Evolutionary conservation across 2,797 vertebrate species (phyloP).

Genomic region (Sebastes minor): DNA sequence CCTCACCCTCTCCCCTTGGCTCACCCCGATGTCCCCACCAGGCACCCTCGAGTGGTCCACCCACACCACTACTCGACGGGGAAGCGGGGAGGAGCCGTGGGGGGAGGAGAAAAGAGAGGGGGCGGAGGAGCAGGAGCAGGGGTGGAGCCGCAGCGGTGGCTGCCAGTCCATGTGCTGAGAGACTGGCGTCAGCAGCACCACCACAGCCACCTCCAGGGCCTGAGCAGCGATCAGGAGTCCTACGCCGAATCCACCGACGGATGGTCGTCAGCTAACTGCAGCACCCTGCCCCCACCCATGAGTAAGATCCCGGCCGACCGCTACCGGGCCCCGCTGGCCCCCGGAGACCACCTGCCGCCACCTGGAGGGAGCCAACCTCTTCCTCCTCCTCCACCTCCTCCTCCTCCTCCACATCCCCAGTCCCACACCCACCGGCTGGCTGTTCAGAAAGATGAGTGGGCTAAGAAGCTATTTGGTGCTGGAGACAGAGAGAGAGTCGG

Average conservation of each 20-base stretch:
- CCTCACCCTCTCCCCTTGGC: slow-evolving; percentile 80
- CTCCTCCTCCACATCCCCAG: slow-evolving; percentile 69
- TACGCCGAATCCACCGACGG: slow-evolving; percentile 97
- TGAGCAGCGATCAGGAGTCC: slow-evolving; percentile 95
- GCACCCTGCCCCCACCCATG: slow-evolving; percentile 97
- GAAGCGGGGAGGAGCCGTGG: slow-evolving; percentile 82
- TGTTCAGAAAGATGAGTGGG: slow-evolving; percentile 90
- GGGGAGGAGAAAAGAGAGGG: slow-evolving; percentile 77
- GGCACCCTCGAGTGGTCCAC: slow-evolving; percentile 70
- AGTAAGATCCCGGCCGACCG: slow-evolving; percentile 97
- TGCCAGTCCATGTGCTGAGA: slow-evolving; percentile 92
- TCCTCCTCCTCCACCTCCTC: slow-evolving; percentile 72
- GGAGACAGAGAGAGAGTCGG: slow-evolving; percentile 84
- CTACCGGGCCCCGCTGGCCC: slow-evolving; percentile 87
- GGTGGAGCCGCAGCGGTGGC: slow-evolving; percentile 86
- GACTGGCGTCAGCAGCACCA: slow-evolving; percentile 89
- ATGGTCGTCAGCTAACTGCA: slow-evolving; percentile 97
- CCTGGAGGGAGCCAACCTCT: slow-evolving; percentile 80
- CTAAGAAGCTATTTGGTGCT: slow-evolving; percentile 89
- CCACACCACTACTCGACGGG: slow-evolving; percentile 79
- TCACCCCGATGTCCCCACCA: slow-evolving; percentile 79
- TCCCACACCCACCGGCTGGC: slow-evolving; percentile 78
- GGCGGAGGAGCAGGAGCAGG: slow-evolving; percentile 53
- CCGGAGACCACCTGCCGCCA: slow-evolving; percentile 83
- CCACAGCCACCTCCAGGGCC: slow-evolving; percentile 79